These are phyloP conservation scores for Tapirus terrestris DNA, from an alignment of 2,113 vertebrate genomes.

Conservation along the genomic window DNA sequence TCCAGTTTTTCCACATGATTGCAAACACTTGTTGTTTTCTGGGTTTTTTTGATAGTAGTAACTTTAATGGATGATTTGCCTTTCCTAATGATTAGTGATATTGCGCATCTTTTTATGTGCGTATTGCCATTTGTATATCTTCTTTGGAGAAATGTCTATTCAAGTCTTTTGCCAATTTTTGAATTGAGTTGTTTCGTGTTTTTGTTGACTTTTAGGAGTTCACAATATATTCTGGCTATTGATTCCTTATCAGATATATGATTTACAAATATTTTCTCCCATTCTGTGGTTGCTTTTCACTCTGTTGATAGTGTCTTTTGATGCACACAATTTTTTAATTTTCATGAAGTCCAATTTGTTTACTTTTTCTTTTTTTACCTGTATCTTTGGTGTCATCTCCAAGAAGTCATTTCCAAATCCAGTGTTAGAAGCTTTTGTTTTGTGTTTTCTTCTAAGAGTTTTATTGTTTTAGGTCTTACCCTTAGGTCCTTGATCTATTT, in stretches of 20 bases:
- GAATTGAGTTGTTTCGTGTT: neutral
- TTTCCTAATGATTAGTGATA: neutral
- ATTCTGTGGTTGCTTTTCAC: neutral
- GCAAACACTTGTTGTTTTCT: neutral
- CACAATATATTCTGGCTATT: neutral
- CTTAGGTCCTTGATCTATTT: neutral
- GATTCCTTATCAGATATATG: neutral
- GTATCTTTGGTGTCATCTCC: neutral
- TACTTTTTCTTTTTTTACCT: neutral
- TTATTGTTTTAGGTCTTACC: neutral
- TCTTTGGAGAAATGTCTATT: neutral
- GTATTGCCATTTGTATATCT: neutral
- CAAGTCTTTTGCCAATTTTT: neutral
- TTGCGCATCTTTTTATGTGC: neutral
- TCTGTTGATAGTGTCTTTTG: neutral
- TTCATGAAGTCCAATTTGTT: neutral
- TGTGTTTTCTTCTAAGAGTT: neutral
- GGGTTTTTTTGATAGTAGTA: neutral
- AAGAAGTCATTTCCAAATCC: neutral
- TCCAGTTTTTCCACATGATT: neutral
- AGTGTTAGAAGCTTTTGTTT: neutral
- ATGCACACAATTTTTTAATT: neutral
- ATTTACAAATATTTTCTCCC: neutral
- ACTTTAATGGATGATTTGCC: neutral
- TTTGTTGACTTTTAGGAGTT: neutral